phyloP scores from a whole-genome alignment of 2,113 vertebrate genomes.

The Pungitius pungitius region DNA sequence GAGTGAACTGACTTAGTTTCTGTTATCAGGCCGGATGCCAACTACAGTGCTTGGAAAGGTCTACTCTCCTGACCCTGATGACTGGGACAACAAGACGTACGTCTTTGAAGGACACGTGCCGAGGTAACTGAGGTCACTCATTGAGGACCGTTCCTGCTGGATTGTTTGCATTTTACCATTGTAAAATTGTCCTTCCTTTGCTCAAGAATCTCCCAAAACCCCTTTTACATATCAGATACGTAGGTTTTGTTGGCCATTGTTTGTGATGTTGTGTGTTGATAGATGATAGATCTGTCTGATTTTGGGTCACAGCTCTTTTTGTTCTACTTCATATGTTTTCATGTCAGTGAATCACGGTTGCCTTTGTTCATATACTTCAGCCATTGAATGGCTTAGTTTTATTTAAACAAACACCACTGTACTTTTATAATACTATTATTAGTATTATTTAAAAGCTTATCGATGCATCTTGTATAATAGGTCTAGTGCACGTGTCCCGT shows the following conservation, averaged over 20 bases:
- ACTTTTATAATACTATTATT: too few relatives aligned
- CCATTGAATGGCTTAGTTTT: neutral
- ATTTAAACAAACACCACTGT: neutral
- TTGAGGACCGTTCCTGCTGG: neutral
- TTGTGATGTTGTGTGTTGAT: neutral
- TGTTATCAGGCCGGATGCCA: constrained; percentile 84
- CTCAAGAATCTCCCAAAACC: neutral
- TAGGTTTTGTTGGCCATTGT: neutral
- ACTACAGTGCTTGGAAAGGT: constrained; percentile 86
- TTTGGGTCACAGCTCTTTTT: too few relatives aligned
- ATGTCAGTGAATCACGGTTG: too few relatives aligned
- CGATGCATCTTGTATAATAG: neutral
- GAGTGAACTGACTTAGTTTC: constrained; percentile 7
- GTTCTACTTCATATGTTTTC: too few relatives aligned
- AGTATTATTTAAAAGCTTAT: neutral
- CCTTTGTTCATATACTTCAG: neutral
- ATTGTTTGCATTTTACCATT: neutral
- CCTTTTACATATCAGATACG: neutral
- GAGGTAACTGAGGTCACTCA: constrained; percentile 77
- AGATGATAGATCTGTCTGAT: neutral
- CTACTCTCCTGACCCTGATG: constrained; percentile 88
- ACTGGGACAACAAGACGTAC: constrained; percentile 94
- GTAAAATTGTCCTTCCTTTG: neutral
- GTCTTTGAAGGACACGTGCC: constrained; percentile 86
- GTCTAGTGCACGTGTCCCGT: neutral